Evolutionary conservation across 2,113 vertebrate genomes (phyloP), one percentile per base, ranked within the genome.

Genomic region (Trogon surrucura): DNA sequence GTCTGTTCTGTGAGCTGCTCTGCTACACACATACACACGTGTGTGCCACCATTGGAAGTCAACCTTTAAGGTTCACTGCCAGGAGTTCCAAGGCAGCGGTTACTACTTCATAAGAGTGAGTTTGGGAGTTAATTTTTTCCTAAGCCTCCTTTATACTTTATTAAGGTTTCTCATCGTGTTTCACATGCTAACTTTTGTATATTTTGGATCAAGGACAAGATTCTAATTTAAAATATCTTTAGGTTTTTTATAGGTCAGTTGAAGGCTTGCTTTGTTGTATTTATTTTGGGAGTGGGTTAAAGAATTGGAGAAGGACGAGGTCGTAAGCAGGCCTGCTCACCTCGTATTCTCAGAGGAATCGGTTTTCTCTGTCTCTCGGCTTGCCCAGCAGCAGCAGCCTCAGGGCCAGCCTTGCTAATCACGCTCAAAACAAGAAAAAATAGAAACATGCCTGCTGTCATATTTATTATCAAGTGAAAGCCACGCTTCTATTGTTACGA

Each of bases 11-110:
- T 34, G 26, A 62, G 66, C 58, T n/a, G 60, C 89, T 85, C 66
- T 80, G 32, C 44, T 62, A 26, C 15, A 1, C 30, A 13, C 1
- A 10, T 5, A 1, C n/a, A 13, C 1, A 10, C 5, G 2, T 1
- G 18, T 15, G 1, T 1, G 18, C 11, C 16, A 23, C n/a, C 29
- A 3, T 10, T 2, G 22, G 45, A 29, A 48, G 23, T 47, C 50
- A 58, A 30, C 7, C 66, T 22, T 51, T 41, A 22, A 34, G 13
- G n/a, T 10, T 30, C 32, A 15, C 44, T 80, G 30, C 16, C 19
- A 16, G 51, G 57, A 94, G 44, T 32, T 80, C 12, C 38, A 14
- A 54, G 56, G 26, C 13, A 9, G 1, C 65, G 17, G 54, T 92
- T 73, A 32, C 61, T 44, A 38, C 51, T 80, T 88, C 9, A 9